phyloP scores from a whole-genome alignment of 2,113 vertebrate genomes.

The Hemiprocne comata region DNA sequence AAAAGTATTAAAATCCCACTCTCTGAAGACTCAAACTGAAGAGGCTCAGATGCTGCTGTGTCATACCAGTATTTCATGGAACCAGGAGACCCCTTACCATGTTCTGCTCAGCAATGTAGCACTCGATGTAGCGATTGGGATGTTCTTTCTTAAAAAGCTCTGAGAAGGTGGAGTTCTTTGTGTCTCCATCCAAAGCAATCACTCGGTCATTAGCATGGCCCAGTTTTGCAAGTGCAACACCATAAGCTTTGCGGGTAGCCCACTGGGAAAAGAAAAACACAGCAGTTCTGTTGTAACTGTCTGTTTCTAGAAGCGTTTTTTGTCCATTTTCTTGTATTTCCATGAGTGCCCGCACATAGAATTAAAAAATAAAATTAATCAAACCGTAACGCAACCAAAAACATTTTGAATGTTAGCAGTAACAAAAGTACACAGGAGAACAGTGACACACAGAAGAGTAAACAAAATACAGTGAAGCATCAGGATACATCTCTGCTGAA shows the following conservation, averaged over 20 bases:
- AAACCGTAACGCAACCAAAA: background rate
- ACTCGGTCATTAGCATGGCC: constrained; percentile 88
- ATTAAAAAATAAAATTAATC: background rate
- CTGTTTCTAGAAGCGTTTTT: background rate
- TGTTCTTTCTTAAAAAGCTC: constrained; percentile 95
- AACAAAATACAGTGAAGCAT: background rate
- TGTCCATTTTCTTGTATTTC: background rate
- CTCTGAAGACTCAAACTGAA: background rate
- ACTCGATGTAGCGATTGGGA: constrained; percentile 91
- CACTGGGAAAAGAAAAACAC: constrained; percentile 72
- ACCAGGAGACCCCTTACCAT: constrained; percentile 79
- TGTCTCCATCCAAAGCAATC: constrained; percentile 91
- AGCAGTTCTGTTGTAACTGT: background rate
- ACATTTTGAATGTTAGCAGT: background rate
- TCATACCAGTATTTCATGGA: background rate
- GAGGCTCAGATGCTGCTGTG: background rate
- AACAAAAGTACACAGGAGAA: background rate
- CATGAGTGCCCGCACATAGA: background rate
- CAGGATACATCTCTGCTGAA: background rate
- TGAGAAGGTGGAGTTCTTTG: constrained; percentile 93
- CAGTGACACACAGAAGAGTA: background rate
- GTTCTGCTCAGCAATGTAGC: constrained; percentile 95
- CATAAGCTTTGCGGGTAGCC: constrained; percentile 92
- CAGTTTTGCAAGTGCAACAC: constrained; percentile 88
- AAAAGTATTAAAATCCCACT: background rate